These are phyloP conservation scores for Psittacula cyanocephala DNA, from an alignment of 2,113 vertebrate species.

Conservation along the genomic window DNA sequence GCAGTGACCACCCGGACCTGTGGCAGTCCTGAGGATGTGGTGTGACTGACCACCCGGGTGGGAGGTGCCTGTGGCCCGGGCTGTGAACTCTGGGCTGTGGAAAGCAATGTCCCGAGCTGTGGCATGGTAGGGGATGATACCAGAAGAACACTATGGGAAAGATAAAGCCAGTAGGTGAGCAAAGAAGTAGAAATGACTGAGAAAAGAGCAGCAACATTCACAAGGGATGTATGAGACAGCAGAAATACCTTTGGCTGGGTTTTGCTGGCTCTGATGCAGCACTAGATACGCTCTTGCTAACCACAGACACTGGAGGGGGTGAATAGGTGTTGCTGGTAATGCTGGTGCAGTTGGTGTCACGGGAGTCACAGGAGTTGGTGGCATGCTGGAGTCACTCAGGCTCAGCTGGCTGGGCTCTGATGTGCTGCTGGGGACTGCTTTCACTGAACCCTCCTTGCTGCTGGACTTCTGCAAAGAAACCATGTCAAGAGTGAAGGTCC, in stretches of 20 bases:
- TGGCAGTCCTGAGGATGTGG: constrained; percentile 80
- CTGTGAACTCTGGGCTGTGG: constrained; percentile 76
- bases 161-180: background rate
- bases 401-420: constrained; percentile 78
- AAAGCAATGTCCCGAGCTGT: constrained; percentile 88
- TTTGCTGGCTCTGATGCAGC: constrained; percentile 81
- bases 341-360: constrained; percentile 78
- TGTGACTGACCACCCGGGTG: constrained; percentile 81
- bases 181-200: background rate
- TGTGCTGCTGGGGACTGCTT: constrained; percentile 71
- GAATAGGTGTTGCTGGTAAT: constrained; percentile 84
- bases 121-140: constrained; percentile 91
- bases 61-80: constrained; percentile 74
- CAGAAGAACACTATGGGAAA: constrained; percentile 83
- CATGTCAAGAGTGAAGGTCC: background rate
- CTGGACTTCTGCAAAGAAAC: constrained; percentile 82
- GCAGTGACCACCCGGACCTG: constrained; percentile 91
- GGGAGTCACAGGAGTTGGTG: constrained; percentile 79
- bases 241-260: constrained; percentile 81
- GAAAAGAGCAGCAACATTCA: background rate
- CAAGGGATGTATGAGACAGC: accelerated
- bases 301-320: constrained; percentile 73
- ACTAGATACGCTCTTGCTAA: constrained; percentile 78
- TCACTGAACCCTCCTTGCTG: constrained; percentile 84
- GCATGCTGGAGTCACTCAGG: constrained; percentile 81